Base-by-base conservation (phyloP, 2,113 vertebrate species). In the Acrocephalus kingi region DNA sequence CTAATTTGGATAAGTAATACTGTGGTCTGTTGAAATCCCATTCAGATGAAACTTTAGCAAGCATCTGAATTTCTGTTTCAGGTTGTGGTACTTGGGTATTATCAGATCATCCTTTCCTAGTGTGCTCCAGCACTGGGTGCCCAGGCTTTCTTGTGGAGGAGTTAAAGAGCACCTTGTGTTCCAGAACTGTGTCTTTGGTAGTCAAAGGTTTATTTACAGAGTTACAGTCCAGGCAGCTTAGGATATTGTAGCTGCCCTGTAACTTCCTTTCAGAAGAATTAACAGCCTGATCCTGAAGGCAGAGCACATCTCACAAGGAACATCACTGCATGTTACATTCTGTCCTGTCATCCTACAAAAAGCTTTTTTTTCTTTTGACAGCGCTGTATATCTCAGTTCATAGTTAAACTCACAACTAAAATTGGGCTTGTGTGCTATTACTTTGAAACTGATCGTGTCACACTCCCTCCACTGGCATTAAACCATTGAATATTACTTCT, bases 1-100 rank as follows among this genome's bases (percentile, higher is more conserved):
- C 61, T 89, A 55, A 89, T 92, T 84, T 89, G 66, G 16, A 21
- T 92, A 88, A 62, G 43, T 92, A 72, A 84, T 94, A 15, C 62
- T 37, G 86, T 75, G 87, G 25, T 78, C 86, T 67, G 37, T 78
- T 92, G 73, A 67, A 92, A 89, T 90, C 83, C 35, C 64, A 68
- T 94, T 89, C 73, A 89, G 68, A 39, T 79, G 72, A 81, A 92
- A 48, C 45, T 73, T 81, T 1, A 67, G 77, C 73, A 72, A 78
- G 33, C 46, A 93, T 63, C 8, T 74, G 67, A 89, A 90, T 87
- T 89, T 89, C n/a, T 90, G n/a, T 76, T 90, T 80, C 39, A 35
- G 39, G 33, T 31, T 77, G 39, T 69, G 39, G 28, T 66, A 52
- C 19, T 49, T 35, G 30, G 52, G 7, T 74, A 11, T 56, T 68